Percentiles rank a stretch among this genome's conserved stretches.
These are phyloP conservation scores for Anticlea derivata DNA, from an alignment of 2,888 invertebrate genomes.

Conservation along the genomic window DNA sequence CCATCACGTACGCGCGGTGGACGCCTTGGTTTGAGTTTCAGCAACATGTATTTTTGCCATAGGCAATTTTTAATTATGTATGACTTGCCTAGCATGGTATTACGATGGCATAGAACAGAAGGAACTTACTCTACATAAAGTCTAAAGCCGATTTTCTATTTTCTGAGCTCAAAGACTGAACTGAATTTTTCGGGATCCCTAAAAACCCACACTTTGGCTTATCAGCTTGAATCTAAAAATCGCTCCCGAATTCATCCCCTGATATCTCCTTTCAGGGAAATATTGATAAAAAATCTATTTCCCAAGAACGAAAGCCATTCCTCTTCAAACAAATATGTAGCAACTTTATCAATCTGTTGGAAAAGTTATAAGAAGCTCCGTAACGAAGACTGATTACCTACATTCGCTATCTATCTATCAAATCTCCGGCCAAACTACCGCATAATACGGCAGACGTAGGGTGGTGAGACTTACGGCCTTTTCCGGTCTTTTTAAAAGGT, in stretches of 20 bases:
- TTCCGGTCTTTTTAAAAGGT: no score
- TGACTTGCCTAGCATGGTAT: no score
- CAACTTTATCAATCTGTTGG: constrained; percentile 28
- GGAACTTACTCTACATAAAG: no score
- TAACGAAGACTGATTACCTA: constrained; percentile 35
- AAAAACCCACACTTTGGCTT: background rate
- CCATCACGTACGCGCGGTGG: no score
- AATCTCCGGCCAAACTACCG: constrained; percentile 25
- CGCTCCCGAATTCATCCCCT: background rate
- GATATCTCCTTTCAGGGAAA: background rate
- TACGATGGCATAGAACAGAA: no score
- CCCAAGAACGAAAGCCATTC: constrained; percentile 12
- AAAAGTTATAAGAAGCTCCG: constrained; percentile 25
- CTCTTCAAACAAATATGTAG: constrained; percentile 29
- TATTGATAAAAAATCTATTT: constrained; percentile 16
- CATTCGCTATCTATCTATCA: constrained; percentile 27
- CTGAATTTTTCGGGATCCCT: background rate
- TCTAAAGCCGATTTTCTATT: background rate
- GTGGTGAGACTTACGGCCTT: constrained; percentile 5
- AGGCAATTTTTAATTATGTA: no score
- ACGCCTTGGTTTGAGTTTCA: no score
- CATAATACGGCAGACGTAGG: constrained; percentile 12
- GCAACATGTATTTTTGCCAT: no score
- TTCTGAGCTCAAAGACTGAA: background rate
- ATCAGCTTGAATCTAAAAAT: constrained; percentile 1